Percentiles rank a stretch among this genome's conserved stretches.
Conservation (phyloP, 2,113 vertebrate species). For the Promerops cafer region DNA sequence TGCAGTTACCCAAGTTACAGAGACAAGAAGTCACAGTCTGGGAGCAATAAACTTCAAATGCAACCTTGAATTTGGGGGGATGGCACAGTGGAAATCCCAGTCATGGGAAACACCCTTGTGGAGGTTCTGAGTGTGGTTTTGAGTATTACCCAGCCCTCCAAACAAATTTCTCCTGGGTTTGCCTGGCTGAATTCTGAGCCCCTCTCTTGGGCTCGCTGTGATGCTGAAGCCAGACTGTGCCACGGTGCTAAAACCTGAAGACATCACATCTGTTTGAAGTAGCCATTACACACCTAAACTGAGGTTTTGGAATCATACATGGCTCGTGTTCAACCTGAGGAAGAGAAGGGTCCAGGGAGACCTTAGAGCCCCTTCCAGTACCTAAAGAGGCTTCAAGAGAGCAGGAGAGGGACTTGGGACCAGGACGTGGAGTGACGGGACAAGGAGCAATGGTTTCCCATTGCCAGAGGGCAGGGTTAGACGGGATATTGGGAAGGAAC, state of each 20-base stretch:
- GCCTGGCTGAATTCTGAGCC: not conserved
- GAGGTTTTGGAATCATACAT: no score
- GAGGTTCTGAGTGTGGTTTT: not conserved
- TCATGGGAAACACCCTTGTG: fast-evolving
- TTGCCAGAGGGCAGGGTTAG: not conserved
- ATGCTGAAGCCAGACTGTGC: not conserved
- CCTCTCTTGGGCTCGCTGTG: not conserved
- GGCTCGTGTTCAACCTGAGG: not conserved
- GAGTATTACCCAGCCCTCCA: not conserved
- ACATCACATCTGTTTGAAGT: not conserved
- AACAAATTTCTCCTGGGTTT: not conserved
- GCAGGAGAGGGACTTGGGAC: not conserved
- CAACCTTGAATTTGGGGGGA: not conserved
- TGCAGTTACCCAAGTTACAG: not conserved
- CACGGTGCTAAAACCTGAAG: not conserved
- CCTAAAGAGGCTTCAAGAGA: not conserved
- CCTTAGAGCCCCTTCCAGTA: not conserved
- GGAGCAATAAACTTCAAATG: not conserved
- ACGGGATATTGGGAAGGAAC: not conserved
- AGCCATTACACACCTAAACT: not conserved
- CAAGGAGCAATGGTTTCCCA: not conserved
- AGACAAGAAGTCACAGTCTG: not conserved
- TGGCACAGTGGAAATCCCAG: not conserved
- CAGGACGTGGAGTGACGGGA: not conserved
- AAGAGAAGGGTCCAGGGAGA: not conserved